Conservation (phyloP, 2,113 vertebrate genomes). For the Semnopithecus entellus region DNA sequence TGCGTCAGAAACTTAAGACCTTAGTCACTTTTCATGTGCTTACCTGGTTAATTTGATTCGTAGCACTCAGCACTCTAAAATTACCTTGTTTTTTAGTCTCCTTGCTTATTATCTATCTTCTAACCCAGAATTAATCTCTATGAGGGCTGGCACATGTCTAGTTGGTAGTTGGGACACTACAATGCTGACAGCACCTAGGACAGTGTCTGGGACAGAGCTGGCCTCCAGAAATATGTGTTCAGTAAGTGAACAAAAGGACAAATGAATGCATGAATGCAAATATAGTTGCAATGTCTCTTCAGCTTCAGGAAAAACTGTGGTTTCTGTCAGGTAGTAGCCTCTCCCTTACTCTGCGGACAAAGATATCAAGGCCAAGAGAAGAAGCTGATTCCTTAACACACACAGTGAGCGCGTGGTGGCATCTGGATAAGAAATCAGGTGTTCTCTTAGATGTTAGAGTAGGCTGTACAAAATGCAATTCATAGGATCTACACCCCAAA, state of each 20-base stretch:
- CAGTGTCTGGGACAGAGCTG: background rate
- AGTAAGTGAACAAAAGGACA: background rate
- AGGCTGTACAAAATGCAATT: background rate
- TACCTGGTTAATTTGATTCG: background rate
- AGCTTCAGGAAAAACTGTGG: background rate
- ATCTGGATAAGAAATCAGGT: background rate
- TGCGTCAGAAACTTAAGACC: background rate
- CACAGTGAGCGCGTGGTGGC: background rate
- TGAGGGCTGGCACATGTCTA: background rate
- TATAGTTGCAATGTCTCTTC: background rate
- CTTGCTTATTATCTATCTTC: background rate
- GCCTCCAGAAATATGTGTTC: rapidly evolving
- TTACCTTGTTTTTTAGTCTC: background rate
- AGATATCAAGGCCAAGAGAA: background rate
- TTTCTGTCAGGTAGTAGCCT: background rate
- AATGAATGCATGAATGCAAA: too few relatives aligned
- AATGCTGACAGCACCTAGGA: background rate
- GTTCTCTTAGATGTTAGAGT: background rate
- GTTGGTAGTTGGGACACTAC: background rate
- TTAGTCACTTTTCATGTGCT: background rate
- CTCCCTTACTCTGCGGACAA: background rate
- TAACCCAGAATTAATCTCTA: background rate
- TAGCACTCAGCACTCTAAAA: background rate
- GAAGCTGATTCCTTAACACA: background rate
- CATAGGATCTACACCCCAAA: background rate